A percentile compares a stretch with the other conserved stretches of the same genome.
phyloP scores from a whole-genome alignment of 2,797 vertebrate species.

The Chaetodon trifasciatus region DNA sequence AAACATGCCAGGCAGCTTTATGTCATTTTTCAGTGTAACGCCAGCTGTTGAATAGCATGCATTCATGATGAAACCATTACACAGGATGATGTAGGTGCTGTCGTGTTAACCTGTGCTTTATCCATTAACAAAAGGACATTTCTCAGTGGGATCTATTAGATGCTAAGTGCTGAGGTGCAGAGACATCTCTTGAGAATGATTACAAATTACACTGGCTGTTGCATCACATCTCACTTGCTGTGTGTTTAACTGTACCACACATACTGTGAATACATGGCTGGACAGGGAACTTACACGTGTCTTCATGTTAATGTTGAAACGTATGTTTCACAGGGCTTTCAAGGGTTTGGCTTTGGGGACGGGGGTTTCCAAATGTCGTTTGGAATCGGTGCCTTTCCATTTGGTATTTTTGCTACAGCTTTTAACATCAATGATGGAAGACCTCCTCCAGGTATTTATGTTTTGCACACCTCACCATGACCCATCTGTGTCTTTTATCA shows the following conservation, averaged over 20 bases:
- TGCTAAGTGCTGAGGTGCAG: conserved; percentile 28
- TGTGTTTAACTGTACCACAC: not conserved
- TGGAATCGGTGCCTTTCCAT: conserved; percentile 98
- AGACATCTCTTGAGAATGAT: conserved; percentile 57
- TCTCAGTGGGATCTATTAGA: conserved; percentile 81
- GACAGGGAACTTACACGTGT: not conserved
- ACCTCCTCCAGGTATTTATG: conserved; percentile 92
- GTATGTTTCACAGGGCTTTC: conserved; percentile 90
- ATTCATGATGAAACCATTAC: conserved; percentile 82
- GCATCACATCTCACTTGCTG: conserved; percentile 68
- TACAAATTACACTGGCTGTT: conserved; percentile 64
- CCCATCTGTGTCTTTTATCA: not conserved
- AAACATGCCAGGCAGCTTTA: not conserved
- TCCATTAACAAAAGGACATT: conserved; percentile 70
- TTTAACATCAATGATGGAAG: conserved; percentile 99
- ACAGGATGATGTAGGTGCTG: conserved; percentile 41
- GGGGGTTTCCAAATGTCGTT: conserved; percentile 99
- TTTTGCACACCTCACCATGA: not conserved
- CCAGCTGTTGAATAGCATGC: conserved; percentile 29
- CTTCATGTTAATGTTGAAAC: conserved; percentile 1
- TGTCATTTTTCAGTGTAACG: conserved; percentile 12
- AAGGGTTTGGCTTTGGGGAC: conserved; percentile 99
- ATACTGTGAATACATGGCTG: not conserved
- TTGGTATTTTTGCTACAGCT: conserved; percentile 98
- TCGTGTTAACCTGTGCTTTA: conserved; percentile 45